Evolutionary conservation across 2,888 invertebrate genomes (phyloP), one percentile per base, ranked within the genome.

Genomic region (Petrolisthes cinctipes): DNA sequence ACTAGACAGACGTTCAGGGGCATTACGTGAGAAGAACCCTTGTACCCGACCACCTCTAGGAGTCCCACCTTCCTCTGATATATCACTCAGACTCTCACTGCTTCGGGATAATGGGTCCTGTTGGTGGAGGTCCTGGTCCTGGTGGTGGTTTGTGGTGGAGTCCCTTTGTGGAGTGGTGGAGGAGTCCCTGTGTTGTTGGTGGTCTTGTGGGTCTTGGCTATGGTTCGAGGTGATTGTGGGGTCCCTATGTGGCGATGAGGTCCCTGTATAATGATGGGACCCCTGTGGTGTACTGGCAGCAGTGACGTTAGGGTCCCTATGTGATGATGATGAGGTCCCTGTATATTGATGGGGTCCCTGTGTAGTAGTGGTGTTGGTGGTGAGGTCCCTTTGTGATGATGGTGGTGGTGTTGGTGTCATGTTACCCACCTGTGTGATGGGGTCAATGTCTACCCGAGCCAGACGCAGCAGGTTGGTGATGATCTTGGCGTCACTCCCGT

Each of bases 1-100:
- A 57, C 80, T 90, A 3, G 90, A 90, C n/a, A 90, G 54, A 0
- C 90, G 56, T 56, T 90, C 90, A 5, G 90, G 90, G 5, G 90
- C 76, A 68, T 88, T 88, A 23, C 90, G 82, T 3, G 87, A 53
- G 76, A 90, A 90, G 53, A 90, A 90, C 4, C 84, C 85, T 11
- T 84, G 80, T 9, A 89, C 84, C 1, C 51, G 56, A 7, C 83
- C 83, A 4, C 57, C 11, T n/a, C 76, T 71, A 2, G 75, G 51
- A 7, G 23, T 23, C 73, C 54, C 83, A 37, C 37, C 37, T 56
- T 88, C 88, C 56, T 89, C 89, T 17, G 71, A 86, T n/a, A 80
- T 86, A 66, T 87, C 87, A 66, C 83, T 83, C 56, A 89, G 78
- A 82, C 87, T 87, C 61, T 86, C 88, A 61, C 83, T 85, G 53